Percentiles rank a stretch among this genome's conserved stretches.
Evolutionary conservation across 92 coral and sea anemone genomes (phyloP).

Genomic region (Scolanthus callimorphus): DNA sequence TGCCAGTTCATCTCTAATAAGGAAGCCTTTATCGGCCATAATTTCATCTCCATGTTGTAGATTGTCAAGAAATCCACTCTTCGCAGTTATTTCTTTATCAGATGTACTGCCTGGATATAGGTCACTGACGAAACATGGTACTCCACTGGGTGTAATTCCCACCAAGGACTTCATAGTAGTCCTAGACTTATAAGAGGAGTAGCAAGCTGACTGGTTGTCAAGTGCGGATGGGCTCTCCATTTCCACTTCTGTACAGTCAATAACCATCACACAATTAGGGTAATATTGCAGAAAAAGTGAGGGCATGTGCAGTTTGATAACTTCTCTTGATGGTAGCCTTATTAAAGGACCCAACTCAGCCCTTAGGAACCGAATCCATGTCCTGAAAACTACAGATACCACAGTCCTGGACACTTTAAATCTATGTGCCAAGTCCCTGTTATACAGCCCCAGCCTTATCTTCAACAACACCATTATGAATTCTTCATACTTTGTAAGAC

Average conservation of each 20-base stretch:
- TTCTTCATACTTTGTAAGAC: conserved; percentile 34
- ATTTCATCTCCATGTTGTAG: too few relatives aligned
- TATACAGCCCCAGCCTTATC: conserved; percentile 49
- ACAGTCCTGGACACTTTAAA: conserved; percentile 31
- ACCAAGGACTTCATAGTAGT: conserved; percentile 59
- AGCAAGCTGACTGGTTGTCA: too few relatives aligned
- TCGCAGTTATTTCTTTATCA: conserved; percentile 41
- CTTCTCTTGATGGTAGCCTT: conserved; percentile 48
- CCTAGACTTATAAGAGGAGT: conserved; percentile 51
- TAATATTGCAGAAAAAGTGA: conserved; percentile 35
- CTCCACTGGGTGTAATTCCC: conserved; percentile 69
- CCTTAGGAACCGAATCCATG: conserved; percentile 50
- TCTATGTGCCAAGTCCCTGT: conserved; percentile 47
- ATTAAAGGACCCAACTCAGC: conserved; percentile 32
- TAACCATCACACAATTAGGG: conserved; percentile 30
- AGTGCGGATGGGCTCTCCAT: conserved; percentile 67
- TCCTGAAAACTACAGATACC: conserved; percentile 30
- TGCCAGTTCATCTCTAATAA: neutral
- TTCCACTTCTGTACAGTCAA: conserved; percentile 59
- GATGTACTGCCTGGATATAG: conserved; percentile 43
- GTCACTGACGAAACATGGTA: conserved; percentile 32
- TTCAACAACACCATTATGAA: conserved; percentile 48
- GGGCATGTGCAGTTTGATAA: conserved; percentile 44
- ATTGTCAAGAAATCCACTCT: conserved; percentile 37
- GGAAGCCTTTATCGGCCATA: neutral